phyloP scores from a whole-genome alignment of 2,113 vertebrate genomes.

The Dissostichus mawsoni region DNA sequence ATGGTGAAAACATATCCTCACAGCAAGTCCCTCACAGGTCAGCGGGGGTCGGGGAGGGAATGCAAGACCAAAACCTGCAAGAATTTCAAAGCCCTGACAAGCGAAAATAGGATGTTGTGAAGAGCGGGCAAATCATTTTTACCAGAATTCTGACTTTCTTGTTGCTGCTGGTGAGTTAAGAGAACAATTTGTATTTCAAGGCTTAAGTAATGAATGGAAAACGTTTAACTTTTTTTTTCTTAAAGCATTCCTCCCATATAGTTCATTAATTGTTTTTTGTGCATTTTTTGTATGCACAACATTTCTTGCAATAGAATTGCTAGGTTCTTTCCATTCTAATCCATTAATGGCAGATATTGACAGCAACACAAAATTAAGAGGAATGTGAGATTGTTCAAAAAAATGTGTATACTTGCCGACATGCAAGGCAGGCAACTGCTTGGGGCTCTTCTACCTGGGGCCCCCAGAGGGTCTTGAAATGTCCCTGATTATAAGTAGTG shows the following conservation, averaged over 20 bases:
- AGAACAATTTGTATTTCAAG: background rate
- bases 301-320: background rate
- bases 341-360: no score
- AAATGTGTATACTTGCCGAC: no score
- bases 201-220: background rate
- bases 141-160: background rate
- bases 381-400: no score
- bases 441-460: no score
- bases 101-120: slow-evolving; percentile 9
- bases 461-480: no score
- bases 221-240: background rate
- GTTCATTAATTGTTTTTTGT: no score
- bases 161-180: background rate
- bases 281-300: background rate
- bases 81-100: slow-evolving; percentile 7
- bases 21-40: slow-evolving; percentile 36
- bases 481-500: no score
- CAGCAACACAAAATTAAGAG: no score
- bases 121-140: background rate
- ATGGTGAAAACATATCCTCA: slow-evolving; percentile 50
- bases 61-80: background rate
- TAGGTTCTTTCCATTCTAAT: no score
- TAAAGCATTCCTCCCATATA: background rate
- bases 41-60: slow-evolving; percentile 2
- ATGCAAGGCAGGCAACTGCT: no score